phyloP scores from a whole-genome alignment of 2,888 invertebrate genomes.

The Halictus quadricinctus region DNA sequence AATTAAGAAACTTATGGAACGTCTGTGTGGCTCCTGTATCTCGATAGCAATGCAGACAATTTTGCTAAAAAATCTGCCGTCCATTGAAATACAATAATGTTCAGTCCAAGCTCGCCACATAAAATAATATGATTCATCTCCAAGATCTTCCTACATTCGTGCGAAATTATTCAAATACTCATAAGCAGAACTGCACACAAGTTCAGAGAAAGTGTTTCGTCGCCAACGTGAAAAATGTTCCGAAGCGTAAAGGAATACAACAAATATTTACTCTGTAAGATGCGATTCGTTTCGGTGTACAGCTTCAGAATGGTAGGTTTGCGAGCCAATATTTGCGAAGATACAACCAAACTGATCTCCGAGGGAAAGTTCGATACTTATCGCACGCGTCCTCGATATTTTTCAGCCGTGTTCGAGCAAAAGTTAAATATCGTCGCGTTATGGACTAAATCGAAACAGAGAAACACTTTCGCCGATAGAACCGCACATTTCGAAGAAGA shows the following conservation, averaged over 20 bases:
- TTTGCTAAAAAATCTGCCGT: too few species aligned
- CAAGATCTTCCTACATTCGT: neutral
- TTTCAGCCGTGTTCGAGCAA: neutral
- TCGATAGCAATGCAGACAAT: neutral
- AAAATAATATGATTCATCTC: neutral
- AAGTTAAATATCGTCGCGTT: neutral
- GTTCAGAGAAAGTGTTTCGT: neutral
- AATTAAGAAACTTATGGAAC: neutral
- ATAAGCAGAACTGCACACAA: neutral
- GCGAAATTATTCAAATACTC: neutral
- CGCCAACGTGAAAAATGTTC: neutral
- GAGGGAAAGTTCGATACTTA: neutral
- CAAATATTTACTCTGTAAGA: neutral
- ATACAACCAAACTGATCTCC: neutral
- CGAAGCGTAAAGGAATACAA: neutral
- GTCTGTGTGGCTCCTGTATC: neutral
- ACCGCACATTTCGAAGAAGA: neutral
- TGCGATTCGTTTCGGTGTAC: neutral
- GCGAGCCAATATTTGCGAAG: neutral
- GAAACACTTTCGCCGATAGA: neutral
- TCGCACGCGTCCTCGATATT: neutral
- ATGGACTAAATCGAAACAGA: neutral
- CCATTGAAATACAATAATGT: too few species aligned
- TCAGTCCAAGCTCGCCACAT: neutral
- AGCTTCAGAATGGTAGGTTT: neutral